A percentile compares a stretch with the other conserved stretches of the same genome.
These are phyloP conservation scores for Microcebus ravelobensis DNA, from an alignment of 2,113 vertebrate species.

Conservation along the genomic window DNA sequence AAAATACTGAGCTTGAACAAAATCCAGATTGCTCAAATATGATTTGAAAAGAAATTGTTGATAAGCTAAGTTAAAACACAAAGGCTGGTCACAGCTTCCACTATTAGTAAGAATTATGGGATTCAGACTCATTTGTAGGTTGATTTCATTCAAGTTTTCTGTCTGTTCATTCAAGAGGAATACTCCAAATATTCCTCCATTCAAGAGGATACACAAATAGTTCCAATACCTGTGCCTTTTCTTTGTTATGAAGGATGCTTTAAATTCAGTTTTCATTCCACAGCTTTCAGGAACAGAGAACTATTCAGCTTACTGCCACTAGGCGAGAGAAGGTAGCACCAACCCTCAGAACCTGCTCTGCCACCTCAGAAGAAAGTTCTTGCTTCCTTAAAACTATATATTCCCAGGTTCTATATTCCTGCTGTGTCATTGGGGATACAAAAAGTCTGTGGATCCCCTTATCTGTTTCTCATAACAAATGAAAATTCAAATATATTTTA, in stretches of 20 bases:
- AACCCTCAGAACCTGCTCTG: not conserved
- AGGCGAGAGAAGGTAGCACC: not conserved
- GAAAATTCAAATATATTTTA: not conserved
- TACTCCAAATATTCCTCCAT: not conserved
- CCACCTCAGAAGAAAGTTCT: not conserved
- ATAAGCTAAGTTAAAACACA: conserved; percentile 29
- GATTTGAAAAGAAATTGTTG: conserved; percentile 19
- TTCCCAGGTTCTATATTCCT: not conserved
- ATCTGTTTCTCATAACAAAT: conserved; percentile 53
- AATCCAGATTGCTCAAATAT: conserved; percentile 9
- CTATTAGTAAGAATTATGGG: not conserved
- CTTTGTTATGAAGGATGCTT: not conserved
- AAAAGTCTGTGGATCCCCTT: not conserved
- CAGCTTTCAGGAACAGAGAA: not conserved
- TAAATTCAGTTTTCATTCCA: not conserved
- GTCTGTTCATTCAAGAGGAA: not conserved
- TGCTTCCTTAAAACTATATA: not conserved
- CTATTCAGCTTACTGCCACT: not conserved
- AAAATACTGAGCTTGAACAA: conserved; percentile 33
- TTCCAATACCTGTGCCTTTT: not conserved
- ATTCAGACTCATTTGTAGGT: not conserved
- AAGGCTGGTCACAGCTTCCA: not conserved
- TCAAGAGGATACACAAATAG: not conserved
- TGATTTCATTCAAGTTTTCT: not conserved
- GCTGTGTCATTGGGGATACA: not conserved